phyloP scores from a whole-genome alignment of 2,888 invertebrate genomes.

The Mamestra brassicae region DNA sequence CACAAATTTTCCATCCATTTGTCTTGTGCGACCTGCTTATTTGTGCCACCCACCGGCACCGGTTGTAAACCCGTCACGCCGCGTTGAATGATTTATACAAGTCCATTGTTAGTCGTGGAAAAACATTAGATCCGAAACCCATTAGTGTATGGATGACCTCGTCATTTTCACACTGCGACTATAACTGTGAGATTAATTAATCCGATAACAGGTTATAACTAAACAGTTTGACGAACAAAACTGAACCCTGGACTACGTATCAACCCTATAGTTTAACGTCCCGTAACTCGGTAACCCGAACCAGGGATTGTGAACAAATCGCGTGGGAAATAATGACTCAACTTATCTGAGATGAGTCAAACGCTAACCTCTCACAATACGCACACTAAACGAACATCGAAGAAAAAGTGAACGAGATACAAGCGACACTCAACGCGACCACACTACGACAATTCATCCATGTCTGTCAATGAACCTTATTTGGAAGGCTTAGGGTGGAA shows the following conservation, averaged over 20 bases:
- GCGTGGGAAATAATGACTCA: conserved; percentile 40
- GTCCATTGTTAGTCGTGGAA: conserved; percentile 24
- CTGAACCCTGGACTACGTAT: neutral
- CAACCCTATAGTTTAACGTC: conserved; percentile 1
- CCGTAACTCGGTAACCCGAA: conserved; percentile 28
- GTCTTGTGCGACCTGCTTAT: neutral
- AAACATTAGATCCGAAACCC: conserved; percentile 29
- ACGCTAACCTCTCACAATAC: conserved; percentile 40
- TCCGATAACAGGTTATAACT: neutral
- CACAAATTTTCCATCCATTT: conserved; percentile 7
- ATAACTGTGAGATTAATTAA: conserved; percentile 2
- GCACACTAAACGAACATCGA: conserved; percentile 64
- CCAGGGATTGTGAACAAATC: conserved; percentile 33
- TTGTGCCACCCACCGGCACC: neutral
- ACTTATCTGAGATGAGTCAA: conserved; percentile 55
- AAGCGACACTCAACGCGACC: conserved; percentile 46
- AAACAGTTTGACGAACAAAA: neutral
- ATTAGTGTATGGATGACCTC: conserved; percentile 36
- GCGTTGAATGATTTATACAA: conserved; percentile 41
- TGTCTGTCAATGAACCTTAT: conserved; percentile 54
- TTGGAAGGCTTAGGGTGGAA: conserved; percentile 54
- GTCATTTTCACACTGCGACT: conserved; percentile 1
- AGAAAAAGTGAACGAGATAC: conserved; percentile 61
- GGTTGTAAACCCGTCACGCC: conserved; percentile 7
- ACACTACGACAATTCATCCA: conserved; percentile 49